Evolutionary conservation across 2,113 vertebrate genomes (phyloP).

Genomic region (Gallinago paraguaiae): DNA sequence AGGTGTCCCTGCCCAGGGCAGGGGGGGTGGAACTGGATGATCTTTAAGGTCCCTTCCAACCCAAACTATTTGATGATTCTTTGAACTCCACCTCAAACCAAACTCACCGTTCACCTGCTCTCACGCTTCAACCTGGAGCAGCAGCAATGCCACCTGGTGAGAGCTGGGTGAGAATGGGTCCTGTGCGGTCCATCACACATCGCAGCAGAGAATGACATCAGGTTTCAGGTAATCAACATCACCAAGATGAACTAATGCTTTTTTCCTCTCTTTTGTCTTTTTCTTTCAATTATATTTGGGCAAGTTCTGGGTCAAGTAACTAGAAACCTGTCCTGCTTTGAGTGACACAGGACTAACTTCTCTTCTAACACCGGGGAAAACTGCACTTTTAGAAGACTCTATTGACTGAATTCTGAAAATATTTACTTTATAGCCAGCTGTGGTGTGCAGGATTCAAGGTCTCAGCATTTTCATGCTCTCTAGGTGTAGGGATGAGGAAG

Average conservation of each 20-base stretch:
- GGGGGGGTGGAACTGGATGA: too few relatives aligned
- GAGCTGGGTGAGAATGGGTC: fast-evolving
- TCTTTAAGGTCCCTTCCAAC: too few relatives aligned
- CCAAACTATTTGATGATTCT: too few relatives aligned
- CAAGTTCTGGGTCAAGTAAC: neutral
- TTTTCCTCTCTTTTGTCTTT: neutral
- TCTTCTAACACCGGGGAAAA: too few relatives aligned
- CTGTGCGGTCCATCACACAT: fast-evolving
- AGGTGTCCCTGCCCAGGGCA: too few relatives aligned
- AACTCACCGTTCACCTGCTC: fast-evolving
- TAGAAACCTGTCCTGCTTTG: neutral
- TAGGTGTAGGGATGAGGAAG: too few relatives aligned
- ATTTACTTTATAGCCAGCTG: too few relatives aligned
- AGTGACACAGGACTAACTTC: too few relatives aligned
- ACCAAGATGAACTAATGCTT: neutral
- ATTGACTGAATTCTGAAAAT: too few relatives aligned
- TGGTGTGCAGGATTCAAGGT: too few relatives aligned
- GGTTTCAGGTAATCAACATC: neutral
- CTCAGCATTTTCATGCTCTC: too few relatives aligned
- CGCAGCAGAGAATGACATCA: fast-evolving
- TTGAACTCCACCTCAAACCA: neutral
- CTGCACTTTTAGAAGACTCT: too few relatives aligned
- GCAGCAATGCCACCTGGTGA: neutral
- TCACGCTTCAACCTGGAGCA: neutral
- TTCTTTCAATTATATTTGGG: neutral